These are phyloP conservation scores for Phaonia tiefii DNA, from an alignment of 2,888 invertebrate species.

Conservation along the genomic window DNA sequence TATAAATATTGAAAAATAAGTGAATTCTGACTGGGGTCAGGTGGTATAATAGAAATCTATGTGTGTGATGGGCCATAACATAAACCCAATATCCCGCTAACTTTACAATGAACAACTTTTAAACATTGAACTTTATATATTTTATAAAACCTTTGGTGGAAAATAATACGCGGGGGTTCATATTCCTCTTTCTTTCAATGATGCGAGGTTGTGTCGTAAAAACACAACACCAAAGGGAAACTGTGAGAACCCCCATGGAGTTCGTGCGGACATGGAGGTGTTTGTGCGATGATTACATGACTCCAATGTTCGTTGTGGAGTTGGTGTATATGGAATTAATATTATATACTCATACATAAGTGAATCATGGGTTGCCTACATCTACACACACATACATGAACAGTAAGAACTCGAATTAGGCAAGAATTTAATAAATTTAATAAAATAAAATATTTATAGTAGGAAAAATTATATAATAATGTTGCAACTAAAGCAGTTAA, in stretches of 20 bases:
- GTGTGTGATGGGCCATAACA: not conserved
- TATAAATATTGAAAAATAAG: conserved; percentile 24
- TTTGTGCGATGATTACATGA: conserved; percentile 7
- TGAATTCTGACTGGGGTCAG: conserved; percentile 10
- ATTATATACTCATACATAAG: not conserved
- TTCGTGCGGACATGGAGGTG: conserved; percentile 2
- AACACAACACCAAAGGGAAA: conserved; percentile 17
- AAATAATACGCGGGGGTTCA: not conserved
- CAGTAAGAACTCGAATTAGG: no score
- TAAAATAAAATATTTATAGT: no score
- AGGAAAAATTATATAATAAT: no score
- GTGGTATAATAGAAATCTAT: not conserved
- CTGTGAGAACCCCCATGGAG: not conserved
- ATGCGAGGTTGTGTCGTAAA: conserved; percentile 13
- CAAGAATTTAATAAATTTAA: no score
- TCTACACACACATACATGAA: no score
- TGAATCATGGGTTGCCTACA: no score
- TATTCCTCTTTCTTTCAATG: conserved; percentile 24
- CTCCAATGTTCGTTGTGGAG: not conserved
- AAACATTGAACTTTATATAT: not conserved
- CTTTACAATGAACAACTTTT: not conserved
- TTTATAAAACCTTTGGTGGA: not conserved
- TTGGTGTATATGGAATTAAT: not conserved
- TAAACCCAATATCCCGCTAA: not conserved
- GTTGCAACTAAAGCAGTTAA: no score